Conservation (phyloP, 2,113 vertebrate genomes). For the Corythaixoides concolor region DNA sequence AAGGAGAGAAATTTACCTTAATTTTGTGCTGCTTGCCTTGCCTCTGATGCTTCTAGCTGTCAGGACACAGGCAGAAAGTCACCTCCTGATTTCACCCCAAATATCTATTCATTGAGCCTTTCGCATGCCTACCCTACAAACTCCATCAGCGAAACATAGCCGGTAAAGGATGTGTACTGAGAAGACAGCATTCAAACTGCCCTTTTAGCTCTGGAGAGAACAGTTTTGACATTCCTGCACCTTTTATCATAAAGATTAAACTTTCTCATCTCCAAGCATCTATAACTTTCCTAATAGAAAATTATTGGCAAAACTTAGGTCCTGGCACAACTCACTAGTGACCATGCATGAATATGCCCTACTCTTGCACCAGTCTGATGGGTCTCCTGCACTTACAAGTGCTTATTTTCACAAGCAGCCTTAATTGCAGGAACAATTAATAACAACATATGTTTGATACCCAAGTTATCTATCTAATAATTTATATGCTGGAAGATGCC, state of each 20-base stretch:
- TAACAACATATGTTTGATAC: background rate
- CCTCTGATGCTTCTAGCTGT: background rate
- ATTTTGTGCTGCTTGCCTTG: background rate
- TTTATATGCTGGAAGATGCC: background rate
- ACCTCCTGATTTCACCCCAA: background rate
- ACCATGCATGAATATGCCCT: too few relatives aligned
- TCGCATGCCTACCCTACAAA: background rate
- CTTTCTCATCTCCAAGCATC: background rate
- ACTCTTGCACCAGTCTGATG: background rate
- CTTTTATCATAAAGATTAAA: background rate
- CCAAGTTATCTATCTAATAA: background rate
- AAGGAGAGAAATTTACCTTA: background rate
- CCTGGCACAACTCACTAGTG: background rate
- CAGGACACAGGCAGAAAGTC: background rate
- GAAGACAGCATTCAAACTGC: background rate
- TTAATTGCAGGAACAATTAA: background rate
- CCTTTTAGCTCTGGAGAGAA: background rate
- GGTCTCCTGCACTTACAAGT: background rate
- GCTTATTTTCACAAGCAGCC: background rate
- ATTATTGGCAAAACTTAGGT: background rate
- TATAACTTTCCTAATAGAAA: background rate
- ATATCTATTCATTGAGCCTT: background rate
- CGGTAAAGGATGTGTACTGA: accelerated
- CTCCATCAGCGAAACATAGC: background rate
- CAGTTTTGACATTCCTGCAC: background rate